Base-by-base conservation (phyloP, 2,113 vertebrate species). In the Vombatus ursinus region DNA sequence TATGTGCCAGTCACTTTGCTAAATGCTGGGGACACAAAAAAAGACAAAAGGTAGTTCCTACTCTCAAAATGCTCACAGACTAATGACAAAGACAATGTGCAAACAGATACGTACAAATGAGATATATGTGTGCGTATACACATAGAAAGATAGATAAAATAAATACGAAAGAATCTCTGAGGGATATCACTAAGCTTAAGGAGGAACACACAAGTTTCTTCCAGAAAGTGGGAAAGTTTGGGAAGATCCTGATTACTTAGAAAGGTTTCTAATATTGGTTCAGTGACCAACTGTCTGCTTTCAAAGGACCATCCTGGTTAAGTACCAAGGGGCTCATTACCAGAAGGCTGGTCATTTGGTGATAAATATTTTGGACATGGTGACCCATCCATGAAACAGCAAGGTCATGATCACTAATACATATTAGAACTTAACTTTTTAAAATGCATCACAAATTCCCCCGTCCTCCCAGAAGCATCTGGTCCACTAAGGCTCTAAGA, bases 391-490 rank as follows among this genome's bases (percentile, higher is more conserved):
- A 57, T 57, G 54, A 61, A 37, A 37, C 31, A 37, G 12, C 61
- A 68, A 68, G 12, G 31, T 14, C 31, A 68, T 68, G 3, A 37
- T 37, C 31, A 68, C 31, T 4, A 68, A 37, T 37, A 68, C 31
- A 16, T 68, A 68, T 16, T 68, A 68, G 31, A 68, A 68, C 3
- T 37, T 37, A 68, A 37, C 31, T 68, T 68, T 37, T 68, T 37
- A 68, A 68, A 68, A 68, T 68, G 37, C 61, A 37, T 68, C 11
- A 68, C 91, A 94, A 93, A 91, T 89, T 97, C 91, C 57, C 54
- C 53, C n/a, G n/a, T 14, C 6, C 4, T 2, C 52, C 95, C 2
- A 92, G 54, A 97, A 94, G 0, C 16, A n/a, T 84, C 23, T 61
- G 50, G 92, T 92, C 24, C n/a, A 93, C 50, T n/a, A 93, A 77